A percentile compares a stretch with the other conserved stretches of the same genome.
Evolutionary conservation across 1,140 invertebrate species (phyloP).

Genomic region (Drosophila yakuba): DNA sequence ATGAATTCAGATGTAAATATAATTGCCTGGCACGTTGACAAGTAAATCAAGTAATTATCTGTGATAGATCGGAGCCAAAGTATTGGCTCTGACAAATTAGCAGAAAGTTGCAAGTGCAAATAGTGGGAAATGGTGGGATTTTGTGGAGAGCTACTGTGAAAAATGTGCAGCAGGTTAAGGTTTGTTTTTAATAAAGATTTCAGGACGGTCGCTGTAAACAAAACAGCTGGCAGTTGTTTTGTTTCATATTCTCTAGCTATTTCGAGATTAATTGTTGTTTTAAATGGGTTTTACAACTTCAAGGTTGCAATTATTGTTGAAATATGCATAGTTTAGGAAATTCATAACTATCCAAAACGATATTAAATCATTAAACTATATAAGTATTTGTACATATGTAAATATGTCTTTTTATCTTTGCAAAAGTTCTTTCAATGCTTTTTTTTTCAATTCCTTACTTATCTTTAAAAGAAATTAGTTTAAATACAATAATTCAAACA

Average conservation of each 20-base stretch:
- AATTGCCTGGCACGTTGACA: slow-evolving; percentile 65
- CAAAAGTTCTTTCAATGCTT: not conserved
- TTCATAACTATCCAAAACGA: not conserved
- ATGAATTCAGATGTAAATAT: slow-evolving; percentile 62
- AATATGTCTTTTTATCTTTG: not conserved
- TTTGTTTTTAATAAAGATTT: not conserved
- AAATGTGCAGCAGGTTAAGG: not conserved
- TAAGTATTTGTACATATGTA: not conserved
- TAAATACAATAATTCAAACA: not conserved
- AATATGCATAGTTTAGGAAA: not conserved
- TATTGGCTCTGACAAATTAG: slow-evolving; percentile 29
- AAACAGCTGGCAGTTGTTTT: slow-evolving; percentile 53
- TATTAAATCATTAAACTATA: not conserved
- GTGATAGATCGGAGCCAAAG: slow-evolving; percentile 47
- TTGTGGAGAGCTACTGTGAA: not conserved
- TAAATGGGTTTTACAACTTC: slow-evolving; percentile 10
- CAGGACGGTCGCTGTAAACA: not conserved
- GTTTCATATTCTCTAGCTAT: not conserved
- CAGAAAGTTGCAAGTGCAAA: slow-evolving; percentile 4
- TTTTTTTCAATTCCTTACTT: not conserved
- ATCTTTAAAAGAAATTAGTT: not conserved
- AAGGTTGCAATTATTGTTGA: not conserved
- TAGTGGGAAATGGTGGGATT: not conserved
- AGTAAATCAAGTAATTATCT: slow-evolving; percentile 74
- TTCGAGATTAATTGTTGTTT: not conserved